phyloP scores from a whole-genome alignment of 2,888 invertebrate genomes.

The Dryobotodes eremita region DNA sequence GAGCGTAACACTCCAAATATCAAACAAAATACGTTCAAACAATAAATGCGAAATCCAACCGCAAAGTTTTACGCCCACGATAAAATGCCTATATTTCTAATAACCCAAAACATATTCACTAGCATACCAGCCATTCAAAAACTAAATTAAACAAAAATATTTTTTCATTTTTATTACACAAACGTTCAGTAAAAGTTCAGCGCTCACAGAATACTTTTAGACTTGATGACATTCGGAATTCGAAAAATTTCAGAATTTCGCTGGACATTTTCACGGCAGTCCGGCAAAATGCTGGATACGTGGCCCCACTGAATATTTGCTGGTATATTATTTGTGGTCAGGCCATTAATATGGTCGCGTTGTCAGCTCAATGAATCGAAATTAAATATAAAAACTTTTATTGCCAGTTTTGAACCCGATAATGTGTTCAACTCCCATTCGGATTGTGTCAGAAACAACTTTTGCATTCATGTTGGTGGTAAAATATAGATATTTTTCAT shows the following conservation, averaged over 20 bases:
- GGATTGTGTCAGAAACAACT: slow-evolving; percentile 11
- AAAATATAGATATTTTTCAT: background rate
- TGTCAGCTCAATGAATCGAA: slow-evolving; percentile 70
- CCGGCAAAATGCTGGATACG: slow-evolving; percentile 7
- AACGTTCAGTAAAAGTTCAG: slow-evolving; percentile 33
- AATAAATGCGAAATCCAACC: background rate
- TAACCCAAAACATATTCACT: slow-evolving; percentile 12
- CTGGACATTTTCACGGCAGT: slow-evolving; percentile 15
- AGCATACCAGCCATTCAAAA: background rate
- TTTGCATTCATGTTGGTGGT: background rate
- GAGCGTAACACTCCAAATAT: background rate
- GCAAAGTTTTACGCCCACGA: background rate
- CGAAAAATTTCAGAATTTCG: slow-evolving; percentile 17
- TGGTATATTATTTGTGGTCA: slow-evolving; percentile 63
- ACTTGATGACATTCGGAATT: slow-evolving; percentile 45
- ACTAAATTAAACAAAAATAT: slow-evolving; percentile 28
- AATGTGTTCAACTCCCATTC: slow-evolving; percentile 25
- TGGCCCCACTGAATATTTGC: slow-evolving; percentile 59
- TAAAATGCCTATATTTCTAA: slow-evolving; percentile 11
- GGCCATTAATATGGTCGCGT: slow-evolving; percentile 67
- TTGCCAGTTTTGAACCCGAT: slow-evolving; percentile 18
- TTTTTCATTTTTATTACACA: slow-evolving; percentile 19
- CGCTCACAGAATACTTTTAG: slow-evolving; percentile 6
- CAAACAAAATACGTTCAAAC: background rate
- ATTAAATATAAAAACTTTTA: slow-evolving; percentile 67